Conservation (phyloP, 2,797 vertebrate genomes). For the Manis javanica region DNA sequence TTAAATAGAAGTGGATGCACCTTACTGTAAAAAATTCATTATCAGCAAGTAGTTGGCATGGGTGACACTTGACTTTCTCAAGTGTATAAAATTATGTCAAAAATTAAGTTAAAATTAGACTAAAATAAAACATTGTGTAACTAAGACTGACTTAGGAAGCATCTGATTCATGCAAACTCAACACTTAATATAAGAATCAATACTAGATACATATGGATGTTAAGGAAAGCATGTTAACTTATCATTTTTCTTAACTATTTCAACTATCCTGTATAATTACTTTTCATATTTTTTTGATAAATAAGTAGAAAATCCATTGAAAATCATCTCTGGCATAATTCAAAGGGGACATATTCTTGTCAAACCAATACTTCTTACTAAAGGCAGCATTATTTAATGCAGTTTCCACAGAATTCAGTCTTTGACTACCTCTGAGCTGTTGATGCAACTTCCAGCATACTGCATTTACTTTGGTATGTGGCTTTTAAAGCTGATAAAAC, state of each 20-base stretch:
- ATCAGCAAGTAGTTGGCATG: neutral
- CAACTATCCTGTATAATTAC: neutral
- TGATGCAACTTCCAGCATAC: neutral
- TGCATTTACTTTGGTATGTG: neutral
- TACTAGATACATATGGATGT: neutral
- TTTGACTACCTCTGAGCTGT: rapidly evolving
- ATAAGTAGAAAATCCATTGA: neutral
- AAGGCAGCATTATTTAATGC: neutral
- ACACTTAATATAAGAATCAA: neutral
- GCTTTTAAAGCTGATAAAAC: neutral
- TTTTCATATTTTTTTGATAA: neutral
- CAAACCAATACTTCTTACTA: neutral
- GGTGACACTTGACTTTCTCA: neutral
- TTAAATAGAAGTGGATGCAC: neutral
- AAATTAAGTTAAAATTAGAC: neutral
- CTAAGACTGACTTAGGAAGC: neutral
- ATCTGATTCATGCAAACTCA: neutral
- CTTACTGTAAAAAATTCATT: neutral
- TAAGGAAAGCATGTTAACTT: neutral
- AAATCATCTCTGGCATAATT: neutral
- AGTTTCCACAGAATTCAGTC: neutral
- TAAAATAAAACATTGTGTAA: neutral
- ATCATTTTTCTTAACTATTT: neutral
- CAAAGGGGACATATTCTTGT: neutral
- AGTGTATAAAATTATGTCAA: neutral